Conservation (phyloP, 2,113 vertebrate genomes). For the Phrynosoma platyrhinos region DNA sequence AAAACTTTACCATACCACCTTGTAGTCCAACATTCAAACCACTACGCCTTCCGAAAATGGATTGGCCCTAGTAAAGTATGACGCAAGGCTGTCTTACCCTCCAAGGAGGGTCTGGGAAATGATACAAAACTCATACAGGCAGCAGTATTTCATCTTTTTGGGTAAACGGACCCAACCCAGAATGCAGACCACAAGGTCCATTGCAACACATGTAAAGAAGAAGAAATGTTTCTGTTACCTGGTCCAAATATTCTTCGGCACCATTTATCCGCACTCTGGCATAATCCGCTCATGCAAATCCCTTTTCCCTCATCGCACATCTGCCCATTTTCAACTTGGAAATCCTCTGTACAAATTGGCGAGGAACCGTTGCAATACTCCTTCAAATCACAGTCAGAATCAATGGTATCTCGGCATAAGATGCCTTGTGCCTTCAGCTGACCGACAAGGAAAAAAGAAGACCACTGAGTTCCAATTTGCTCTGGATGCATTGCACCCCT, state of each 20-base stretch:
- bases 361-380: conserved; percentile 55
- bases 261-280: conserved; percentile 36
- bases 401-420: neutral
- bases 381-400: conserved; percentile 33
- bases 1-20: no score
- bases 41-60: neutral
- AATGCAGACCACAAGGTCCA: no score
- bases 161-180: neutral
- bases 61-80: neutral
- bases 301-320: neutral
- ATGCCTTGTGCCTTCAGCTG: conserved; percentile 32
- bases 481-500: neutral
- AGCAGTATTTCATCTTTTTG: neutral
- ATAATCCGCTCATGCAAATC: conserved; percentile 28
- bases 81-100: neutral
- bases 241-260: conserved; percentile 41
- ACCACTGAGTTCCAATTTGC: neutral
- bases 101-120: neutral
- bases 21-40: no score
- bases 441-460: no score
- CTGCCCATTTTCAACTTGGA: conserved; percentile 48
- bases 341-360: conserved; percentile 5
- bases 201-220: no score
- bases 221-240: neutral
- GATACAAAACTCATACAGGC: neutral